Conservation (phyloP, 2,888 invertebrate genomes). For the Aleiodes alternator region DNA sequence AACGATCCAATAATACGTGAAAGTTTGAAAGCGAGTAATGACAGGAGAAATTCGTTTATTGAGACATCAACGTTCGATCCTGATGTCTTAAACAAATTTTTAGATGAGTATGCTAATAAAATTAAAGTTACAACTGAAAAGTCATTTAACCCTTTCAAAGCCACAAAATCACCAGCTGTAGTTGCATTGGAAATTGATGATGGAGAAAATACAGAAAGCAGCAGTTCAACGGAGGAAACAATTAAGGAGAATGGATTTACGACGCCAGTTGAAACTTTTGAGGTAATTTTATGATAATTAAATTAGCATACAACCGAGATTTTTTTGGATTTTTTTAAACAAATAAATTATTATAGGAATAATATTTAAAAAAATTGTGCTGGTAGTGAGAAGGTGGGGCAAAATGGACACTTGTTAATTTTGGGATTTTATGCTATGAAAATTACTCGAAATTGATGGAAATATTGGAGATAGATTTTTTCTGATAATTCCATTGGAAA, state of each 20-base stretch:
- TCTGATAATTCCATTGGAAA: too few relatives aligned
- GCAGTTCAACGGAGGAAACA: slow-evolving; percentile 48
- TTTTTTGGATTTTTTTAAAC: not conserved
- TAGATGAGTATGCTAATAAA: slow-evolving; percentile 80
- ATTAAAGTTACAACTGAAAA: slow-evolving; percentile 73
- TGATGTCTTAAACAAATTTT: slow-evolving; percentile 80
- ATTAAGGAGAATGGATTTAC: slow-evolving; percentile 42
- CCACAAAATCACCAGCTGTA: slow-evolving; percentile 54
- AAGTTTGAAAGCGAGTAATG: slow-evolving; percentile 57
- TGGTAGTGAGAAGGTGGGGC: too few relatives aligned
- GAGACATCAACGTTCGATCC: slow-evolving; percentile 76
- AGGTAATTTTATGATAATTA: slow-evolving; percentile 21
- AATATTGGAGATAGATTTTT: too few relatives aligned
- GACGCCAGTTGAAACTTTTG: slow-evolving; percentile 20
- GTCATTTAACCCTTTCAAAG: slow-evolving; percentile 57
- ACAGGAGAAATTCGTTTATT: slow-evolving; percentile 62
- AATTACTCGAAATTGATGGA: too few relatives aligned
- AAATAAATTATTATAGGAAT: not conserved
- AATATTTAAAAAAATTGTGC: too few relatives aligned
- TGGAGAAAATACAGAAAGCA: slow-evolving; percentile 41
- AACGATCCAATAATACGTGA: slow-evolving; percentile 60
- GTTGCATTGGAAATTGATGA: slow-evolving; percentile 33
- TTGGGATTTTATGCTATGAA: too few relatives aligned
- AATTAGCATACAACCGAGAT: not conserved
- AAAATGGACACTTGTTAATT: too few relatives aligned